These are phyloP conservation scores for Alouatta palliata DNA, from an alignment of 2,113 vertebrate genomes.

Conservation along the genomic window DNA sequence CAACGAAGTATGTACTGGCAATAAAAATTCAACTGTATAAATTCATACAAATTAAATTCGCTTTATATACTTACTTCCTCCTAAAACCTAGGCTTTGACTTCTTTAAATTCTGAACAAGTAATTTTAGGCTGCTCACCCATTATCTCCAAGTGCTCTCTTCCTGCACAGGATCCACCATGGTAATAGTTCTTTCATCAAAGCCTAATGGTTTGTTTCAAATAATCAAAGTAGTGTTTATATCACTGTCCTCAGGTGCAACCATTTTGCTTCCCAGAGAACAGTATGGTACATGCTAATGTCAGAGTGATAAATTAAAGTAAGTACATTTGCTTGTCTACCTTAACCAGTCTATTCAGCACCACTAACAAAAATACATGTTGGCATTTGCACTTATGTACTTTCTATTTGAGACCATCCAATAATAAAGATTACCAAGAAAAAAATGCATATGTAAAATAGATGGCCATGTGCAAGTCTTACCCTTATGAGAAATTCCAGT, in stretches of 20 bases:
- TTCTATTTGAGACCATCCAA: conserved; percentile 76
- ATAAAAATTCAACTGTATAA: conserved; percentile 56
- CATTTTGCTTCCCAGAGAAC: conserved; percentile 85
- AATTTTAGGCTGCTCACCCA: conserved; percentile 82
- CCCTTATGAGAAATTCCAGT: conserved; percentile 65
- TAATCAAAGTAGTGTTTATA: conserved; percentile 88
- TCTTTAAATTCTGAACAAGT: conserved; percentile 84
- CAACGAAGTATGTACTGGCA: conserved; percentile 36
- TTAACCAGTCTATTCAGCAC: conserved; percentile 78
- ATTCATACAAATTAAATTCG: conserved; percentile 68
- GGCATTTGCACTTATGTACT: conserved; percentile 80
- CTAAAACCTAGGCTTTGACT: conserved; percentile 80
- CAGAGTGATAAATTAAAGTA: conserved; percentile 88
- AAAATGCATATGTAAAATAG: conserved; percentile 83
- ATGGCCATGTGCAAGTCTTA: conserved; percentile 61
- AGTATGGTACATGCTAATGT: conserved; percentile 81
- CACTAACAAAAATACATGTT: conserved; percentile 81
- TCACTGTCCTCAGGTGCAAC: conserved; percentile 86
- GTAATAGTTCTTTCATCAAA: conserved; percentile 87
- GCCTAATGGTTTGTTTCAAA: conserved; percentile 89
- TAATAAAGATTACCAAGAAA: conserved; percentile 79
- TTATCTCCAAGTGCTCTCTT: conserved; percentile 77
- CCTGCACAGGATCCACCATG: conserved; percentile 78
- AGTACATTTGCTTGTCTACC: conserved; percentile 84
- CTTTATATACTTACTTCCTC: conserved; percentile 70